Conservation (phyloP, 2,888 invertebrate species). For the Nezara viridula region DNA sequence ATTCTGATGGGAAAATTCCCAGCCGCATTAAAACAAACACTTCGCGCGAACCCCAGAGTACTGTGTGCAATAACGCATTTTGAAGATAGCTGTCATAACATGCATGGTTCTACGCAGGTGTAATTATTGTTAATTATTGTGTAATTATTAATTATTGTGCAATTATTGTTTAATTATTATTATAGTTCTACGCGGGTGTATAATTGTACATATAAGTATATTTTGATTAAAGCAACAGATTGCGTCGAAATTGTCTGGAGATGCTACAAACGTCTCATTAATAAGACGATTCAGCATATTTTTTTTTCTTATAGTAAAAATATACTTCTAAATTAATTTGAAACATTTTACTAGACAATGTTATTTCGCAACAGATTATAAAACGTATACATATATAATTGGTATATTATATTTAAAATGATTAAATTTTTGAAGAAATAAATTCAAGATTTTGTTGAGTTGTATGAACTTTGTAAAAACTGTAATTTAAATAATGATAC, state of each 20-base stretch:
- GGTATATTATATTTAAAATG: neutral
- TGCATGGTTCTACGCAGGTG: neutral
- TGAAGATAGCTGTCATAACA: neutral
- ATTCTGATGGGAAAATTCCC: neutral
- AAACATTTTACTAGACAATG: neutral
- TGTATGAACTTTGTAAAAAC: neutral
- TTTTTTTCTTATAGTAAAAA: neutral
- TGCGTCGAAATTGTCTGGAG: neutral
- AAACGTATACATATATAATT: neutral
- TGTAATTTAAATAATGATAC: neutral
- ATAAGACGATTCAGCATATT: neutral
- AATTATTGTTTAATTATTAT: too few species aligned
- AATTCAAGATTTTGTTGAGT: neutral
- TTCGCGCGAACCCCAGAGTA: neutral
- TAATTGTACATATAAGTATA: neutral
- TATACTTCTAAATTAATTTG: neutral
- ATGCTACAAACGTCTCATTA: neutral
- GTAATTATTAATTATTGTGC: too few species aligned
- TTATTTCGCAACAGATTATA: neutral
- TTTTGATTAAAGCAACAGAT: neutral
- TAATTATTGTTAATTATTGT: too few species aligned
- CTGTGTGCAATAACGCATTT: neutral
- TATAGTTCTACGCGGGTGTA: neutral
- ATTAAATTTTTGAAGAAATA: too few species aligned
- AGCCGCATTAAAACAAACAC: neutral